Conservation (phyloP, 1,140 invertebrate species). For the Apis cerana region DNA sequence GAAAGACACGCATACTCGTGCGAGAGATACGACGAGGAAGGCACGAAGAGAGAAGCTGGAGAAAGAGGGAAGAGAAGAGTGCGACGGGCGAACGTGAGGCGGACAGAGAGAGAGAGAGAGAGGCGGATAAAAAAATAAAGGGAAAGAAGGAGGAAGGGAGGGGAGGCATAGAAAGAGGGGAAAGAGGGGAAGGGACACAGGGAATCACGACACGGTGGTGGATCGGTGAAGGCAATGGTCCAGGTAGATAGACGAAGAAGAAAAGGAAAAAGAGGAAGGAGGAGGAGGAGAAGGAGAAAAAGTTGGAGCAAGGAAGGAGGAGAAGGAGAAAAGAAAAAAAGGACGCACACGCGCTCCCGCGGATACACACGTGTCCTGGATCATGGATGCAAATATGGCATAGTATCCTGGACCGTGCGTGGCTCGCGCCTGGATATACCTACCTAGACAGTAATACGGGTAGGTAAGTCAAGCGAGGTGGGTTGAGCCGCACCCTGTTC, state of each 20-base stretch:
- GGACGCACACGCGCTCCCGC: slow-evolving; percentile 44
- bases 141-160: neutral
- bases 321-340: slow-evolving; percentile 18
- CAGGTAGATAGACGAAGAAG: neutral
- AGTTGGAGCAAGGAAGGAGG: neutral
- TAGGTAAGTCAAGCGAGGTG: slow-evolving; percentile 77
- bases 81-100: neutral
- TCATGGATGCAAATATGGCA: slow-evolving; percentile 76
- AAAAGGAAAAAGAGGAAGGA: slow-evolving; percentile 17
- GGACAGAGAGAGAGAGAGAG: neutral
- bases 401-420: slow-evolving; percentile 65
- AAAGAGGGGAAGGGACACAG: neutral
- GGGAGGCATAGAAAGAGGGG: neutral
- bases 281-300: neutral
- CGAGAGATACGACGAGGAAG: neutral
- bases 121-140: slow-evolving; percentile 20
- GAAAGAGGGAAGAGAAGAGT: neutral
- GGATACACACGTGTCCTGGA: slow-evolving; percentile 72
- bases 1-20: slow-evolving; percentile 17
- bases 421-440: slow-evolving; percentile 69
- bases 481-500: slow-evolving; percentile 78
- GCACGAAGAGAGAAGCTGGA: neutral
- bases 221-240: slow-evolving; percentile 29
- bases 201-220: slow-evolving; percentile 24
- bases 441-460: slow-evolving; percentile 77